These are phyloP conservation scores for Todiramphus saurophagus DNA, from an alignment of 2,113 vertebrate species.

Conservation along the genomic window DNA sequence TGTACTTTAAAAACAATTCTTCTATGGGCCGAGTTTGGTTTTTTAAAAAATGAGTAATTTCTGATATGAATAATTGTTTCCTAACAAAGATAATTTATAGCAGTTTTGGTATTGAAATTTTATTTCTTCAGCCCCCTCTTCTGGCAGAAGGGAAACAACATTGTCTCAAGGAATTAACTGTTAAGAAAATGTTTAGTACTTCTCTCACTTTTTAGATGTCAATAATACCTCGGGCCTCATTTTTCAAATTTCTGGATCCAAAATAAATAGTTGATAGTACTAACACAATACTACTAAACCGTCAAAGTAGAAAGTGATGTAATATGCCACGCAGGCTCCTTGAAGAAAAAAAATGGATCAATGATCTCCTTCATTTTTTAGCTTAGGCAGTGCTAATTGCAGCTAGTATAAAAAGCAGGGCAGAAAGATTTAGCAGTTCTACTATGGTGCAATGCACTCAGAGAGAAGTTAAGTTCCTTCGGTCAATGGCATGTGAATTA, in stretches of 20 bases:
- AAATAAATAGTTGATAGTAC: background rate
- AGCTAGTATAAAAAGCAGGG: background rate
- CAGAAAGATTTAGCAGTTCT: background rate
- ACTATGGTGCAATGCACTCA: background rate
- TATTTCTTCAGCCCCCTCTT: slow-evolving; percentile 57
- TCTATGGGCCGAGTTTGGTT: background rate
- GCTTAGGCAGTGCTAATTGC: background rate
- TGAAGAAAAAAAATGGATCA: background rate
- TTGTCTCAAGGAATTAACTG: background rate
- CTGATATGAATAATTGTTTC: background rate
- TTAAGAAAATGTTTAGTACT: background rate
- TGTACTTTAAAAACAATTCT: background rate
- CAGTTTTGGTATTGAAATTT: background rate
- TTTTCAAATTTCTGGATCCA: background rate
- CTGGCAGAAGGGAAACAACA: slow-evolving; percentile 29
- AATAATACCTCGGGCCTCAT: background rate
- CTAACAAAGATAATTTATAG: background rate
- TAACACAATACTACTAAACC: background rate
- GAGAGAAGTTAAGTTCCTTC: background rate
- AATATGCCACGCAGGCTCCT: background rate
- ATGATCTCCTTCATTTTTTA: background rate
- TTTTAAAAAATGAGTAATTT: background rate
- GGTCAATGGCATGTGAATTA: background rate
- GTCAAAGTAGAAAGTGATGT: background rate
- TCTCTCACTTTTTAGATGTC: background rate